Base-by-base conservation (phyloP, 2,888 invertebrate genomes). In the Agonopterix heracliana region DNA sequence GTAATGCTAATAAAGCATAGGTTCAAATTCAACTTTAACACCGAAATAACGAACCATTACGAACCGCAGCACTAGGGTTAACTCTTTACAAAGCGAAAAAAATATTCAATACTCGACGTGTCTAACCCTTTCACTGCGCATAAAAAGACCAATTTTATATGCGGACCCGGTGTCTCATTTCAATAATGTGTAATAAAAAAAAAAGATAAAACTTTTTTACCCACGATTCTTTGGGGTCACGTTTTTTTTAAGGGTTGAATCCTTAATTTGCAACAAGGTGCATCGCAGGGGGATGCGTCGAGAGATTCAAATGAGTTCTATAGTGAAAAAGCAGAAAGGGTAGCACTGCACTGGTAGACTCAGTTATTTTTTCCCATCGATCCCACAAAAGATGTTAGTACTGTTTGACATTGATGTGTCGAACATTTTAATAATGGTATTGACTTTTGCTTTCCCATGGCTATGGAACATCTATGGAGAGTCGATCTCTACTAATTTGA, bases 231-330 rank as follows among this genome's bases (percentile, higher is more conserved):
- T 82, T 81, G 74, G 87, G 88, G 86, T 85, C 78, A 82, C 76
- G 63, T 79, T 85, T 84, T 85, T 85, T 71, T 55, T 64, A 69
- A 51, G 68, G 68, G 74, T 78, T 78, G 81, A 78, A 84, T 84
- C 81, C 81, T 83, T 87, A 87, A 88, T 88, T 88, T 87, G 88
- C 87, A 85, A 87, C 88, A 87, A 88, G 88, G 88, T 88, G 87
- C 86, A 88, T 82, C 76, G 54, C 69, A 78, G 78, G 81, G 26
- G 84, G 76, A 71, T 78, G 73, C 64, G 66, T 63, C 66, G 68
- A 71, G 66, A 69, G 79, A 83, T 85, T 82, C 77, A 81, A 84
- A 87, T 86, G 78, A 80, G 82, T 79, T 82, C 76, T 72, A 77
- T 81, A 78, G 73, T 67, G 65, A 83, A 81, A 81, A 80, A 78